These are phyloP conservation scores for Poeciliopsis prolifica DNA, from an alignment of 2,113 vertebrate species.

Conservation along the genomic window DNA sequence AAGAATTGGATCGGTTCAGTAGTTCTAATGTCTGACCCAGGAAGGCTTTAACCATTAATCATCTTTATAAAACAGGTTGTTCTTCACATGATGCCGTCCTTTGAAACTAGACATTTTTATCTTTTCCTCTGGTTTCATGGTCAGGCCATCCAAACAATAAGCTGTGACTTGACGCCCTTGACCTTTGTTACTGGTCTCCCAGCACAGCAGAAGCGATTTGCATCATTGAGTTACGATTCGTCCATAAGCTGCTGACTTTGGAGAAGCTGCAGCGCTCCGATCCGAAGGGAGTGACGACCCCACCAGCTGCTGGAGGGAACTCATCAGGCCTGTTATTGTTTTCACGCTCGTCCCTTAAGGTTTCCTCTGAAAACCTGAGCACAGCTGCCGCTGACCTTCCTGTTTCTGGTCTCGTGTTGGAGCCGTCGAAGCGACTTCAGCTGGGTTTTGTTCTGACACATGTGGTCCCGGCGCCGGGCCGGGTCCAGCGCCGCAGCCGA, in stretches of 20 bases:
- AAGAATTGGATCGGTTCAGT: too few species aligned
- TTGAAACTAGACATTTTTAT: not conserved
- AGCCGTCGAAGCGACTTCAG: constrained; percentile 43
- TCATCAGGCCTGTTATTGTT: constrained; percentile 71
- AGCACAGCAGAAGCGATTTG: constrained; percentile 51
- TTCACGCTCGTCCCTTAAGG: constrained; percentile 58
- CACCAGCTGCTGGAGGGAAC: constrained; percentile 59
- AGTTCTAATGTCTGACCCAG: constrained; percentile 12
- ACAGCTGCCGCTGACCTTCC: constrained; percentile 63
- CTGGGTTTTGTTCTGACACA: constrained; percentile 24
- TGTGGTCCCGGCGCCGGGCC: constrained; percentile 30
- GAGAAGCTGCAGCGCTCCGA: constrained; percentile 50
- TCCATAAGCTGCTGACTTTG: constrained; percentile 61
- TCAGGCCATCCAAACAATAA: constrained; percentile 17
- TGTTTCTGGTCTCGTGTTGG: constrained; percentile 51
- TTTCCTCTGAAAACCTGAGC: constrained; percentile 56
- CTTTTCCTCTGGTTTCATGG: constrained; percentile 9
- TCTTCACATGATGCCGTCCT: constrained; percentile 1
- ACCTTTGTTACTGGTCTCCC: constrained; percentile 47
- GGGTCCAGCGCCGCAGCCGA: not conserved
- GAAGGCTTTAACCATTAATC: constrained; percentile 8
- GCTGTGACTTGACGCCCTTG: constrained; percentile 59
- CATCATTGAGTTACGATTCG: constrained; percentile 49
- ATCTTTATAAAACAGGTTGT: not conserved
- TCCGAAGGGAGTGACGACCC: constrained; percentile 62